Percentiles rank a stretch among this genome's conserved stretches.
These are phyloP conservation scores for Anthrax anthrax DNA, from an alignment of 2,888 invertebrate genomes.

Conservation along the genomic window DNA sequence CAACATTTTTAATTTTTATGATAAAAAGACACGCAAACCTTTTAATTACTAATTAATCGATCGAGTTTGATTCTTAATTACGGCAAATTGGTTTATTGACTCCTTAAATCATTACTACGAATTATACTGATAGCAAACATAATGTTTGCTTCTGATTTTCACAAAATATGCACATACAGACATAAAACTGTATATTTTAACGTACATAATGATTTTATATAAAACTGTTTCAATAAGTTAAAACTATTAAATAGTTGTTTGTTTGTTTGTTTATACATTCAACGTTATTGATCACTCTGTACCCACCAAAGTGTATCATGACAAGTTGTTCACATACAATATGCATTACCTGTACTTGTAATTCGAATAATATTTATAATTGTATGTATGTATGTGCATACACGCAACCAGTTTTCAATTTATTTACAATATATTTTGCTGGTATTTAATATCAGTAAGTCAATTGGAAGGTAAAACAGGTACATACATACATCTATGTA, in stretches of 20 bases:
- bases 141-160: too few species aligned
- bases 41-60: not conserved
- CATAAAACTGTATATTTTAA: not conserved
- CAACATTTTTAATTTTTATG: not conserved
- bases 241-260: too few species aligned
- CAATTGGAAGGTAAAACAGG: too few species aligned
- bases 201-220: too few species aligned
- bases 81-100: constrained; percentile 6
- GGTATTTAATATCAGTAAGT: too few species aligned
- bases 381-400: too few species aligned
- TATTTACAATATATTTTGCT: not conserved
- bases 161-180: not conserved
- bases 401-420: not conserved
- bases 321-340: not conserved
- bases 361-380: too few species aligned
- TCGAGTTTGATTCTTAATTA: constrained; percentile 4
- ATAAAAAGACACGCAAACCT: constrained; percentile 2
- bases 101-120: constrained; percentile 7
- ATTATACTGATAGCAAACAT: not conserved
- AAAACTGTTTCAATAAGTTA: too few species aligned
- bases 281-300: not conserved
- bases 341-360: too few species aligned
- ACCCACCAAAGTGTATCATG: not conserved
- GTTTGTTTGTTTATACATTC: too few species aligned
- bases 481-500: too few species aligned